phyloP scores from a whole-genome alignment of 1,140 invertebrate genomes.

The Hyles vespertilio region DNA sequence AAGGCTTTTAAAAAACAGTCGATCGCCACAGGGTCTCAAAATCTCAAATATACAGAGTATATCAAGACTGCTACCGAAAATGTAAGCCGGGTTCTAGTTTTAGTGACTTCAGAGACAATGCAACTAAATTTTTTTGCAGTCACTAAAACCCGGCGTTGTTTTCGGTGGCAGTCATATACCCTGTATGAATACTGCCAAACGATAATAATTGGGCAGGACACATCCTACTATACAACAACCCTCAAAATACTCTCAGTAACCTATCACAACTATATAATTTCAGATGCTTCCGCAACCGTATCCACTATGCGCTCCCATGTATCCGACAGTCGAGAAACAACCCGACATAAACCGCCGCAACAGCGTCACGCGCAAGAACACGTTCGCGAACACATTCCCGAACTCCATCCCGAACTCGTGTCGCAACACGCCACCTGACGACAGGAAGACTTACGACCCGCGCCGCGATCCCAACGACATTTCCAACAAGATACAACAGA shows the following conservation, averaged over 20 bases:
- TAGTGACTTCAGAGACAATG: no score
- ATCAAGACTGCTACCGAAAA: no score
- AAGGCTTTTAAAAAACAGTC: no score
- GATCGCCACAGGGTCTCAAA: no score
- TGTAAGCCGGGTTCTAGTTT: no score
- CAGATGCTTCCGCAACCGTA: conserved; percentile 51
- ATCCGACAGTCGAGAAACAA: conserved; percentile 35
- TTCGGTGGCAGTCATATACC: no score
- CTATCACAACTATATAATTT: background rate
- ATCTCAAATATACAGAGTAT: no score
- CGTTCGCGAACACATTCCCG: background rate
- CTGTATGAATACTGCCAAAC: no score
- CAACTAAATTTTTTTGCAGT: no score
- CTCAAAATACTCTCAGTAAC: no score
- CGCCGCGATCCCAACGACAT: conserved; percentile 31
- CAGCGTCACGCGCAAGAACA: conserved; percentile 11
- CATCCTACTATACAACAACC: background rate
- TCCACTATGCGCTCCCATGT: conserved; percentile 43
- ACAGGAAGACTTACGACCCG: conserved; percentile 5
- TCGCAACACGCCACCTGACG: conserved; percentile 26
- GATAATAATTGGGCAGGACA: no score
- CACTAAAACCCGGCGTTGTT: no score
- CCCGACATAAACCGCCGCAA: conserved; percentile 12
- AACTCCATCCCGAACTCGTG: conserved; percentile 27
- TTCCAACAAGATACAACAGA: conserved; percentile 50